A percentile compares a stretch with the other conserved stretches of the same genome.
These are phyloP conservation scores for Podocnemis expansa DNA, from an alignment of 2,113 vertebrate species.

Conservation along the genomic window DNA sequence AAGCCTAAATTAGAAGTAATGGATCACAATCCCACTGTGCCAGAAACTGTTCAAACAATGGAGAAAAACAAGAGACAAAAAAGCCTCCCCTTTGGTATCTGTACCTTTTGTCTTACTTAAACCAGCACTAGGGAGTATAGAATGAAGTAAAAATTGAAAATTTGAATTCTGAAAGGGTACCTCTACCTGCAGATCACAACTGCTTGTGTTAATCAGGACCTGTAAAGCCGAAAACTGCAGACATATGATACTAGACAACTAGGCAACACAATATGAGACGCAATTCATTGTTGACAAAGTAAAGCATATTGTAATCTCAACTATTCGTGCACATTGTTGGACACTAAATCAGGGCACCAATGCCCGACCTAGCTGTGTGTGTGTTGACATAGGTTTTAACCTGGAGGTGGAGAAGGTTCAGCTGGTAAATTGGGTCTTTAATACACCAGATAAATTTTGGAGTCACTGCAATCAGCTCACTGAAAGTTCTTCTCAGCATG, in stretches of 20 bases:
- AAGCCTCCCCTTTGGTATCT: neutral
- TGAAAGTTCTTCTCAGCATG: neutral
- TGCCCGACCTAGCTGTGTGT: neutral
- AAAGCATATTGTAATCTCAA: neutral
- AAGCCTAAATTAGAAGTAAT: neutral
- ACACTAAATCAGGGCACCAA: neutral
- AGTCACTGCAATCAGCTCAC: neutral
- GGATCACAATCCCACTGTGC: neutral
- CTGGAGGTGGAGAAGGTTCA: neutral
- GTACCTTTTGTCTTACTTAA: neutral
- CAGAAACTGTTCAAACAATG: neutral
- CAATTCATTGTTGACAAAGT: neutral
- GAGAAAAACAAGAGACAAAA: neutral
- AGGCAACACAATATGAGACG: neutral
- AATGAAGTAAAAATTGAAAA: neutral
- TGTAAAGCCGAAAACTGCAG: neutral
- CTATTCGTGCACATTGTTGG: neutral
- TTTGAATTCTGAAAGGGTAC: neutral
- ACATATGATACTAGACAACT: neutral
- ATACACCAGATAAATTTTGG: neutral
- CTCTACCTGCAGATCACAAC: neutral
- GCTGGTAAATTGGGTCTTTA: neutral
- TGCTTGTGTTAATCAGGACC: neutral
- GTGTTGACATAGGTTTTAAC: neutral
- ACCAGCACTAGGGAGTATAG: neutral